A percentile compares a stretch with the other conserved stretches of the same genome.
Evolutionary conservation across 2,113 vertebrate genomes (phyloP).

Genomic region (Muntiacus muntjak): DNA sequence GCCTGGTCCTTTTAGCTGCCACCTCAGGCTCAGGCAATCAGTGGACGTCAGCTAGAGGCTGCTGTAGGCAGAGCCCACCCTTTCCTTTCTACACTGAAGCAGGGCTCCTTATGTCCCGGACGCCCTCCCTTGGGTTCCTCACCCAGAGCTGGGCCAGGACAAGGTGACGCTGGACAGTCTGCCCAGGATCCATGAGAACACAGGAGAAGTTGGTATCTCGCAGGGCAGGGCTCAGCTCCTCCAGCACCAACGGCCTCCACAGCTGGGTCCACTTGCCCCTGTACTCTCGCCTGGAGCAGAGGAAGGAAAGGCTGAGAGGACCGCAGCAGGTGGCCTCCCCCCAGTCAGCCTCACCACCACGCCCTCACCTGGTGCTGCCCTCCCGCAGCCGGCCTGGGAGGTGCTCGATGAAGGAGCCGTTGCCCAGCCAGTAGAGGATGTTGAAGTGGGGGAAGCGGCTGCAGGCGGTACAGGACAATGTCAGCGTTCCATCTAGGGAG

Average conservation of each 20-base stretch:
- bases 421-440: conserved; percentile 87
- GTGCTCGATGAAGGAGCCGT: conserved; percentile 82
- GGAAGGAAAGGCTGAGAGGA: background rate
- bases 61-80: background rate
- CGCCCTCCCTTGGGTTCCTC: background rate
- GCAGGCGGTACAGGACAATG: conserved; percentile 41
- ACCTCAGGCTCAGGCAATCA: background rate
- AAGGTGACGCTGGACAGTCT: background rate
- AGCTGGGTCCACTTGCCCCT: background rate
- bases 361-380: conserved; percentile 67
- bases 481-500: conserved; percentile 46
- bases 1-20: background rate
- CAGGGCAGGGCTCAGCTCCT: conserved; percentile 47
- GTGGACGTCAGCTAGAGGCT: background rate
- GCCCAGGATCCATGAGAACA: conserved; percentile 31
- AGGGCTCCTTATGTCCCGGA: background rate
- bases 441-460: conserved; percentile 39
- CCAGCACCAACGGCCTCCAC: conserved; percentile 15
- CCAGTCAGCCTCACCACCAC: accelerated
- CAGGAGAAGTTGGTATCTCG: conserved; percentile 59
- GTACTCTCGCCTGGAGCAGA: background rate
- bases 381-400: conserved; percentile 71
- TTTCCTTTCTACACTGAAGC: background rate
- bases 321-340: background rate
- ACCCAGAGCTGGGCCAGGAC: conserved; percentile 52